Base-by-base conservation (phyloP, 2,797 vertebrate species). In the Carapus acus region DNA sequence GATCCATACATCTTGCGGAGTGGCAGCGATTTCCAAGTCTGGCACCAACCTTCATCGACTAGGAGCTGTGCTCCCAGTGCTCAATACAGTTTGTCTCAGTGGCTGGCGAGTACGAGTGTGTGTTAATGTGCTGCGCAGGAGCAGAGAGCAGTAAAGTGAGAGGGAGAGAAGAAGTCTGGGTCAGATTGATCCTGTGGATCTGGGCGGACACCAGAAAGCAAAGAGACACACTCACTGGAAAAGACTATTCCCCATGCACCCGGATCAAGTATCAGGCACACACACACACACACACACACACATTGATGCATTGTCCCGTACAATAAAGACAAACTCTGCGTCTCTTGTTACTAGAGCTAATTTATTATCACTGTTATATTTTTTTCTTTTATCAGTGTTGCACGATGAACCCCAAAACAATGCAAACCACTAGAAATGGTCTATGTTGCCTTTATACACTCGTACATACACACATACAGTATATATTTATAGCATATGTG, bases 391-490 rank as follows among this genome's bases (percentile, higher is more conserved):
- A 86, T 87, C 85, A 87, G 81, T 88, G 87, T 89, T 90, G 88
- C 88, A 88, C 90, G 90, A 90, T 89, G 85, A 92, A 90, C 76
- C 81, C 88, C 87, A 89, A 86, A 91, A 88, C 89, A 88, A 89
- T 86, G 87, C 84, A 88, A 89, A 84, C 88, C 91, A 92, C 89
- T 79, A 81, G 89, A 85, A 89, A 85, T 79, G 55, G 79, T 85
- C 75, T 81, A 82, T 84, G 76, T 73, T 55, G 58, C 58, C 58
- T 77, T 79, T 79, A 46, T 79, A 80, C 73, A 82, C 69, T 79
- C 82, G 84, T 73, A 82, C 79, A 85, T 82, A 84, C 78, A 83
- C 78, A 84, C 80, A 85, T 75, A 86, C 82, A 82, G 67, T 66
- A 72, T 78, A 79, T 9, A 27, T 27, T 9, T 51, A 69, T 69